Evolutionary conservation across 2,113 vertebrate species (phyloP).

Genomic region (Aplodontia rufa): DNA sequence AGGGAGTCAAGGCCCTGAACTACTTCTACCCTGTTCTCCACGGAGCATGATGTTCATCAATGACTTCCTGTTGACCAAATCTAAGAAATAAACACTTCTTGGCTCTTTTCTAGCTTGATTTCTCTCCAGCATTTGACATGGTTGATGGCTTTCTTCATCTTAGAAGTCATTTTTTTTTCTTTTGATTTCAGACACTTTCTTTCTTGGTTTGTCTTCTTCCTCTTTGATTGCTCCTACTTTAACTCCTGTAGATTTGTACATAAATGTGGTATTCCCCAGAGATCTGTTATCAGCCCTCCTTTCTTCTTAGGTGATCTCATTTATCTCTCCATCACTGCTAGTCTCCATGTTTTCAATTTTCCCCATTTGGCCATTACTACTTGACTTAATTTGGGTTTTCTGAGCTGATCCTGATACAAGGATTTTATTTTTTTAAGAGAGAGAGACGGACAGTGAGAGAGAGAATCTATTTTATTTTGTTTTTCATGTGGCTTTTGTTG

Average conservation of each 20-base stretch:
- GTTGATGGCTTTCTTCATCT: neutral
- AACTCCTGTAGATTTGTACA: neutral
- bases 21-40: neutral
- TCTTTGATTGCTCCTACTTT: neutral
- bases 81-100: neutral
- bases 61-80: neutral
- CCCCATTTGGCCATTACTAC: neutral
- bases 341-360: neutral
- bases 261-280: neutral
- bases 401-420: neutral
- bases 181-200: neutral
- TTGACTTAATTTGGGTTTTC: neutral
- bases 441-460: too few relatives aligned
- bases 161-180: neutral
- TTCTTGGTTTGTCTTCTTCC: neutral
- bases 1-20: neutral
- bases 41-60: neutral
- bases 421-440: too few relatives aligned
- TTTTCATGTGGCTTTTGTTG: too few relatives aligned
- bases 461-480: too few relatives aligned
- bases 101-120: neutral
- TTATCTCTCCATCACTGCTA: neutral
- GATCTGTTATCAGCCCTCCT: neutral
- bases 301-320: neutral
- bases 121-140: neutral